Evolutionary conservation across 2,113 vertebrate genomes (phyloP).

Genomic region (Ochotona curzoniae): DNA sequence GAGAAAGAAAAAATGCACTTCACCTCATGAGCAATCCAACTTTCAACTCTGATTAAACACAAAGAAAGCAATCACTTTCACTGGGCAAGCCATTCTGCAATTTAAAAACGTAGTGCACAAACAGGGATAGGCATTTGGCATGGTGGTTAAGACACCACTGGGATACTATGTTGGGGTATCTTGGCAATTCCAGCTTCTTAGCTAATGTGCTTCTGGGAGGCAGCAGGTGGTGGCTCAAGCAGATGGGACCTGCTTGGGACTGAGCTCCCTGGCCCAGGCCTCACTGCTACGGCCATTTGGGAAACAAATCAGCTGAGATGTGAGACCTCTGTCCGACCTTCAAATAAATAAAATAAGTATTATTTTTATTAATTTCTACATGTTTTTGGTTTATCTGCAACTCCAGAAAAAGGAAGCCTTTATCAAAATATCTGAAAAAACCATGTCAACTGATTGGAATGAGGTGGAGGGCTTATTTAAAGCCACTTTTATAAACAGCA

Average conservation of each 20-base stretch:
- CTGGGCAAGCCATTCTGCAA: background rate
- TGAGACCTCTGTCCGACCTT: too few relatives aligned
- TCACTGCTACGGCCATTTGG: too few relatives aligned
- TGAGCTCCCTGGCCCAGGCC: too few relatives aligned
- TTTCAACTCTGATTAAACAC: conserved; percentile 28
- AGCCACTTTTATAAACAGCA: conserved; percentile 11
- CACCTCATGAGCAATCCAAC: background rate
- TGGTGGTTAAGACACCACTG: too few relatives aligned
- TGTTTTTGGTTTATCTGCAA: background rate
- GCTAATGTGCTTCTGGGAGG: too few relatives aligned
- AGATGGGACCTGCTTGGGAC: too few relatives aligned
- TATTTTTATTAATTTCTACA: background rate
- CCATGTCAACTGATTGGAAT: background rate
- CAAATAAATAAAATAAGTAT: too few relatives aligned
- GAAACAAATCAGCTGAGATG: too few relatives aligned
- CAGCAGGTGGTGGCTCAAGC: too few relatives aligned
- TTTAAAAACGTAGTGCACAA: background rate
- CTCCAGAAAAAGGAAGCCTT: background rate
- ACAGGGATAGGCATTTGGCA: too few relatives aligned
- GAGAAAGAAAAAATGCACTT: conserved; percentile 29
- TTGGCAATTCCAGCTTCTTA: too few relatives aligned
- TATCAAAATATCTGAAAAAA: conserved; percentile 1
- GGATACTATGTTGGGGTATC: too few relatives aligned
- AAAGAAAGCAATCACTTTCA: background rate
- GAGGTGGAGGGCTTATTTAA: background rate